A percentile compares a stretch with the other conserved stretches of the same genome.
Conservation (phyloP, 2,113 vertebrate genomes). For the Strix uralensis region DNA sequence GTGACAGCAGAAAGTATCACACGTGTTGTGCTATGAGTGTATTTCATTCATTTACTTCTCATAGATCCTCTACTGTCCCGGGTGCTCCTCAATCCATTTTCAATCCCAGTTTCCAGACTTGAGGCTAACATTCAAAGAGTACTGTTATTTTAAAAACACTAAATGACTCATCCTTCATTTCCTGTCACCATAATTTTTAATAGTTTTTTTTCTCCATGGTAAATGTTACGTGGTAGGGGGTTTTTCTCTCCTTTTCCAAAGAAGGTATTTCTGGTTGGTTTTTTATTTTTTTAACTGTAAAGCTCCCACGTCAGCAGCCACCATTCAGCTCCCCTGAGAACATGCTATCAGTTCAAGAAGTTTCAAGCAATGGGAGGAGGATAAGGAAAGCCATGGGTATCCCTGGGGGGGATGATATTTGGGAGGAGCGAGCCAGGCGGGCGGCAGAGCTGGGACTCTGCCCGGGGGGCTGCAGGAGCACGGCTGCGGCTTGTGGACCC, state of each 20-base stretch:
- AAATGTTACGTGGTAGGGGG: neutral
- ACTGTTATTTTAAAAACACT: neutral
- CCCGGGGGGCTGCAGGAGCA: too few species aligned
- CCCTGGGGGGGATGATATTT: neutral
- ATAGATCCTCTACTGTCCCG: neutral
- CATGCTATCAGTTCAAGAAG: rapidly evolving
- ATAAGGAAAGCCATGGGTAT: rapidly evolving
- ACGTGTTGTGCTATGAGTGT: rapidly evolving
- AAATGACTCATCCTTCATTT: neutral
- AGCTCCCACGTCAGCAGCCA: neutral
- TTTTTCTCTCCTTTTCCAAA: neutral
- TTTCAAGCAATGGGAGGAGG: neutral
- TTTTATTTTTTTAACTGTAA: neutral
- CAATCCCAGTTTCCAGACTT: neutral
- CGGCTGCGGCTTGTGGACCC: rapidly evolving
- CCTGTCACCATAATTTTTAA: neutral
- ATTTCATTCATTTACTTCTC: neutral
- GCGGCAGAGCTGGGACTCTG: too few species aligned
- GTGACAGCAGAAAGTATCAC: rapidly evolving
- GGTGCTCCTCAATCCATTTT: neutral
- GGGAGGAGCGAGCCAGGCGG: rapidly evolving
- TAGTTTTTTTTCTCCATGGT: neutral
- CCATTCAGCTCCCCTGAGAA: neutral
- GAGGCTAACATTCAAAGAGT: neutral
- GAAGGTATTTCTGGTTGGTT: neutral